Base-by-base conservation (phyloP, 2,797 vertebrate species). In the Lepilemur septentrionalis region DNA sequence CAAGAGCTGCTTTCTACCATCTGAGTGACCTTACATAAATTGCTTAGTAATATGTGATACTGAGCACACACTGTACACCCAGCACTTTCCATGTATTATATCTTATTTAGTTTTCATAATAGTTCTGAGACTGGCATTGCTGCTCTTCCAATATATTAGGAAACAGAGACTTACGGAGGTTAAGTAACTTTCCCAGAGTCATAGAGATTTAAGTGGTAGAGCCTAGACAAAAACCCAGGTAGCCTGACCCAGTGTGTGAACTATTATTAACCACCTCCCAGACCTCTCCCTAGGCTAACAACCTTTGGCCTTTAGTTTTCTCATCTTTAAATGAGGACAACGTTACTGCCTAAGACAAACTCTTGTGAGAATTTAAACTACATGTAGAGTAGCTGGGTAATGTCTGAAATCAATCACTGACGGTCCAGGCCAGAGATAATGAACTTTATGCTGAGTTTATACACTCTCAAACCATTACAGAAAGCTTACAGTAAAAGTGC, bases 91-190 rank as follows among this genome's bases (percentile, higher is more conserved):
- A 78, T 20, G 4, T 43, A 72, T 38, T 50, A 32, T 0, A n/a
- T 38, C 57, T 61, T 80, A 90, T 43, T 94, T 93, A 78, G 59
- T 85, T 28, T 96, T 65, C 61, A 23, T 7, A 88, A 38, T 3
- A 78, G 35, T 55, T 50, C 38, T 13, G 32, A 93, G n/a, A 85
- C 22, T 94, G 46, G 48, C 20, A 73, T 57, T 80, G 46, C 48
- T 89, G 46, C 79, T 50, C 63, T 91, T 95, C 76, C 55, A 89
- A 17, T 32, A 41, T 32, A 55, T 52, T 83, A 92, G 32, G 35
- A 93, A 91, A 81, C 41, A 18, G 41, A 97, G 85, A 88, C 38
- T 94, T 70, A 70, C 5, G 20, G 35, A 91, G 38, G 35, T 88
- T 80, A 93, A 72, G 59, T 76, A 86, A 57, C 41, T 50, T 82